Base-by-base conservation (phyloP, 2,113 vertebrate species). In the Megaptera novaeangliae region DNA sequence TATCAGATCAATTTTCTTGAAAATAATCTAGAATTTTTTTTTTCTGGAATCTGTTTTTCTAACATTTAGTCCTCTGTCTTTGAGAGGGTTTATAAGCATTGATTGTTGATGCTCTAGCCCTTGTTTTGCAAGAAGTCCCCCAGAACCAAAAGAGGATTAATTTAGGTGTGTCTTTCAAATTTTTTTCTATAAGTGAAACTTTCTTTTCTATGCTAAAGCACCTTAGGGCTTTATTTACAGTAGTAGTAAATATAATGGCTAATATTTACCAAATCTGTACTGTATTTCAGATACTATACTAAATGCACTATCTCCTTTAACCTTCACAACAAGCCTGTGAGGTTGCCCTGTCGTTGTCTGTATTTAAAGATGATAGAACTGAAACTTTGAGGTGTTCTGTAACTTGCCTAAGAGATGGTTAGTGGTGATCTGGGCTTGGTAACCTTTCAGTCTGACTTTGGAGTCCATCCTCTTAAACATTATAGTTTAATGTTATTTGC, bases 111-210 rank as follows among this genome's bases (percentile, higher is more conserved):
- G 66, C 14, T 80, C 6, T 52, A 71, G 2, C 27, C 23, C 52
- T 88, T 74, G 9, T 84, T 91, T 96, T 97, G 39, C 18, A 93
- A 63, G 81, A 92, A 68, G 77, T 57, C 46, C 63, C 63, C 17
- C 6, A 61, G 9, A 88, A 39, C 27, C 46, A 59, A 75, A 71
- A 52, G 10, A 31, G 7, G 18, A 94, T 66, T 52, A 31, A 69
- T 75, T 91, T 96, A 68, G 17, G 31, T 92, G 8, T 96, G 5
- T 82, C 63, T 94, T 91, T 87, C 15, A 39, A 44, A 15, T 59
- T 75, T 82, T 85, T 75, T 96, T 78, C 39, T 83, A 44, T 74
- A 92, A 82, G 52, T 83, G 29, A 82, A 92, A 96, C 31, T 83
- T 94, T 83, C 63, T 77, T 91, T 63, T 71, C 14, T 71, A 15